Base-by-base conservation (phyloP, 2,797 vertebrate genomes). In the Ciconia nigra region DNA sequence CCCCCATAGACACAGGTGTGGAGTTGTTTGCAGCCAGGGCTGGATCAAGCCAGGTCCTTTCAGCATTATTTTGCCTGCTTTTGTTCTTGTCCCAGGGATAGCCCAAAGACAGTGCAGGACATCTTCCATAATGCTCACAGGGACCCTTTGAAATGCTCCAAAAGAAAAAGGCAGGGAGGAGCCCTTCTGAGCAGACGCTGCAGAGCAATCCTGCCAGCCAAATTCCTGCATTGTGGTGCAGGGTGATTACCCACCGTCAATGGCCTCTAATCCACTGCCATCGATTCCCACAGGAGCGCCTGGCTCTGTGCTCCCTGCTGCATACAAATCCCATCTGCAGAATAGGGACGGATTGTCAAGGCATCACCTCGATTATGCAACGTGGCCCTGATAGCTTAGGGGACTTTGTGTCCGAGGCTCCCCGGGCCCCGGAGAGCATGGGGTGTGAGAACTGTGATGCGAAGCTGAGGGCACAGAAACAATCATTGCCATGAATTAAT, bases 341-440 rank as follows among this genome's bases (percentile, higher is more conserved):
- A 93, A 78, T 1, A 5, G 67, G 52, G 52, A 51, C 0, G 33
- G 79, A 70, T 80, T 44, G 83, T 86, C 82, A 62, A 88, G 85
- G 83, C 93, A 96, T 96, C 95, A 91, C 93, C 90, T 91, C 87
- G 15, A 94, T 92, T 94, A 88, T 0, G 35, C 17, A 9, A 59
- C 1, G 2, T 62, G 86, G 72, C 82, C 61, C 84, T 92, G 90
- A 90, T 13, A 90, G 89, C 93, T 90, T 55, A 0, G 65, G 70
- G 85, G 26, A 70, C 37, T 91, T 87, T 89, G 71, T 92, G 92
- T 89, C 82, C 7, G 2, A 71, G 77, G 46, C 29, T 69, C 14
- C 65, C 65, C 1, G 0, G 2, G 83, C 55, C 62, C 70, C 0
- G 0, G 70, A 17, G 82, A 66, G 47, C 20, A 0, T 12, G 1